Evolutionary conservation across 30 jellyfish, hydroid and myxozoan species (phyloP).

Genomic region (Aurelia sp.): DNA sequence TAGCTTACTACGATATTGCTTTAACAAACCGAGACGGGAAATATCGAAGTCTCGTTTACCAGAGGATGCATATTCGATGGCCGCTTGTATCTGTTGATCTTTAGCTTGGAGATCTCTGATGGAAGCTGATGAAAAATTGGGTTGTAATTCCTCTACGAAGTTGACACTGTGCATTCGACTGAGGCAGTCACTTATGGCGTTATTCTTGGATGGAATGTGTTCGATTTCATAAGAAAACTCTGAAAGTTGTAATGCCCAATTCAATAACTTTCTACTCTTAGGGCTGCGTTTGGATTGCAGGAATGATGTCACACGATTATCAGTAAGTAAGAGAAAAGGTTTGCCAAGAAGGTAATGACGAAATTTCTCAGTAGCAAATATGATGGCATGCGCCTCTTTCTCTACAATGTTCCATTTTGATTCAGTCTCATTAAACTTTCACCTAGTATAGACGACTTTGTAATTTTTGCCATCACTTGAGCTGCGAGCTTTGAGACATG

Average conservation of each 20-base stretch:
- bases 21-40: constrained; percentile 20
- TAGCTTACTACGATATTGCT: constrained; percentile 2
- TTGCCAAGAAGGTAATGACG: constrained; percentile 38
- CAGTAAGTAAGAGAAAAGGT: constrained; percentile 49
- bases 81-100: not conserved
- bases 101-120: constrained; percentile 24
- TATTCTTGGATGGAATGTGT: constrained; percentile 16
- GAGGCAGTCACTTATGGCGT: constrained; percentile 46
- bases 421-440: not conserved
- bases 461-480: constrained; percentile 24
- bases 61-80: constrained; percentile 26
- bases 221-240: constrained; percentile 3
- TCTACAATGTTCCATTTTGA: constrained; percentile 8
- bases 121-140: constrained; percentile 2
- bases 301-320: constrained; percentile 40
- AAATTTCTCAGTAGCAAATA: constrained; percentile 26
- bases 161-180: constrained; percentile 45
- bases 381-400: not conserved
- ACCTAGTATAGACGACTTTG: constrained; percentile 8
- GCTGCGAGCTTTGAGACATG: constrained; percentile 33
- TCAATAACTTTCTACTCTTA: not conserved
- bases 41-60: constrained; percentile 16
- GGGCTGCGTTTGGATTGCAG: constrained; percentile 49
- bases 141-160: constrained; percentile 23
- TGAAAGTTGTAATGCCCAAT: constrained; percentile 14